phyloP scores from a whole-genome alignment of 2,888 invertebrate species.

The Nowickia ferox region DNA sequence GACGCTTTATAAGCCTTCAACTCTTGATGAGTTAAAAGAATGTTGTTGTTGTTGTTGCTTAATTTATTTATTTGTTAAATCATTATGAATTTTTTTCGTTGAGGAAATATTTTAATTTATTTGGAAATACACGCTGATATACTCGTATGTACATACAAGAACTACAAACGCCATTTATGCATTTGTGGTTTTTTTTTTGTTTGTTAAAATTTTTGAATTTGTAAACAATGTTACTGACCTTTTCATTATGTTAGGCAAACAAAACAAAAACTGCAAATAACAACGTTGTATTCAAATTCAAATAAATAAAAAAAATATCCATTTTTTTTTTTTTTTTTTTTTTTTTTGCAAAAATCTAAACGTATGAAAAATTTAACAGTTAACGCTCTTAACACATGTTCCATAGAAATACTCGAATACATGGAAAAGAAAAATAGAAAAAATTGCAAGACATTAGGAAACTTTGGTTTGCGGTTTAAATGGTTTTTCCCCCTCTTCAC shows the following conservation, averaged over 20 bases:
- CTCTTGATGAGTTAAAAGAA: too few species aligned
- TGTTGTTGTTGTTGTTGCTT: too few species aligned
- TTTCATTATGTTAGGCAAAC: conserved; percentile 16
- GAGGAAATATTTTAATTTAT: too few species aligned
- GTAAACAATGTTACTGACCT: conserved; percentile 55
- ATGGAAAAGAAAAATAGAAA: background rate
- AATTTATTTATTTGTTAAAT: too few species aligned
- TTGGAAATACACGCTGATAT: too few species aligned
- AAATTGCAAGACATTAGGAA: conserved; percentile 19
- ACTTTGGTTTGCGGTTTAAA: conserved; percentile 44
- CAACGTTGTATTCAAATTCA: conserved; percentile 22
- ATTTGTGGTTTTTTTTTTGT: background rate
- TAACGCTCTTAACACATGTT: background rate
- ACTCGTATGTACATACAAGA: too few species aligned
- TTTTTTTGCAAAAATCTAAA: background rate
- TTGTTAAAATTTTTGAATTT: background rate
- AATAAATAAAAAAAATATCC: conserved; percentile 8
- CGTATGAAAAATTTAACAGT: background rate
- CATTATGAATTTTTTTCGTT: too few species aligned
- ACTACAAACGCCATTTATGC: background rate
- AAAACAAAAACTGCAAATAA: background rate
- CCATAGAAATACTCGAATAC: background rate
- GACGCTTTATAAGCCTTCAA: too few species aligned
- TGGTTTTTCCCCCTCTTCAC: conserved; percentile 14
- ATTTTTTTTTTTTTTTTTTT: background rate